Conservation (phyloP, 2,797 vertebrate species). For the Phataginus tetradactyla region DNA sequence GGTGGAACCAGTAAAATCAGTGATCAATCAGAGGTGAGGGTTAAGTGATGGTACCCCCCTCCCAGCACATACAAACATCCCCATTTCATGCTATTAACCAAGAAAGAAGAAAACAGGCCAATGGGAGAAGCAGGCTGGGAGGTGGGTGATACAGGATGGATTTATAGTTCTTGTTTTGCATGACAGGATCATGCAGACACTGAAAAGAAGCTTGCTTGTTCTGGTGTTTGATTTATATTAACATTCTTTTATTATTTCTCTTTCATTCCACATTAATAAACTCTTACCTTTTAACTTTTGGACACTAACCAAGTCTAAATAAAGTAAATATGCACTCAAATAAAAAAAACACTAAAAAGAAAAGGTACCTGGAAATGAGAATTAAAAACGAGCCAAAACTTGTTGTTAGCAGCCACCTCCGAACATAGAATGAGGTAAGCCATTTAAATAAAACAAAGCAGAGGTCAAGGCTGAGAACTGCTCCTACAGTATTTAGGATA, state of each 20-base stretch:
- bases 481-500: neutral
- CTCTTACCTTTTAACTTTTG: neutral
- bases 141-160: rapidly evolving
- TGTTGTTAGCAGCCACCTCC: neutral
- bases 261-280: neutral
- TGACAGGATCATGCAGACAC: neutral
- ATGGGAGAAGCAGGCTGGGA: neutral
- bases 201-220: neutral
- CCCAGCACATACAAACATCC: neutral
- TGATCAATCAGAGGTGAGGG: neutral
- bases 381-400: neutral
- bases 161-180: neutral
- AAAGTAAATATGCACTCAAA: neutral
- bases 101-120: neutral
- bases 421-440: neutral
- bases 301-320: neutral
- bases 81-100: neutral
- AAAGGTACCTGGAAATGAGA: neutral
- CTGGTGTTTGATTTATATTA: neutral
- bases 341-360: neutral
- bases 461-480: neutral
- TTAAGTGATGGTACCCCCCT: neutral
- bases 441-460: neutral
- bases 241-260: neutral
- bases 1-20: neutral